Evolutionary conservation across 2,797 vertebrate genomes (phyloP).

Genomic region (Alcedo quadribrachys): DNA sequence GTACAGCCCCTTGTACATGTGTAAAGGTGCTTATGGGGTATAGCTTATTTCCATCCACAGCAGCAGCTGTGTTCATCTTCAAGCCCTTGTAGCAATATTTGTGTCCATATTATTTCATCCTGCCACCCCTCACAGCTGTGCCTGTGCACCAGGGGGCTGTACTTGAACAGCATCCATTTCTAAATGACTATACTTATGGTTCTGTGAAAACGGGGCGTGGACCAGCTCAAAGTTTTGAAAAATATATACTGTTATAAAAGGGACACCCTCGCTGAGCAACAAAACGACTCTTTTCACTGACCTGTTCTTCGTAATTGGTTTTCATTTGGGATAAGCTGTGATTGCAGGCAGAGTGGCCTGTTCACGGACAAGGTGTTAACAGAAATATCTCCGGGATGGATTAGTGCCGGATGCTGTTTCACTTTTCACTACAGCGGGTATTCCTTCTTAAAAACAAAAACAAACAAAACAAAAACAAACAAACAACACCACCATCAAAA

Average conservation of each 20-base stretch:
- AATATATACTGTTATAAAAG: conserved; percentile 5
- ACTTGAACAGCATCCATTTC: conserved; percentile 60
- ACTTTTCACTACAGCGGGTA: not conserved
- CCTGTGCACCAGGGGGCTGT: conserved; percentile 63
- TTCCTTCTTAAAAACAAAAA: not conserved
- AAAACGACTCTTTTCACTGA: not conserved
- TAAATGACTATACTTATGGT: conserved; percentile 11
- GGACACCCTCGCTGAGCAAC: not conserved
- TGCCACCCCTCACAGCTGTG: conserved; percentile 59
- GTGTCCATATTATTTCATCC: conserved; percentile 52
- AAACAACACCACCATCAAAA: too few species aligned
- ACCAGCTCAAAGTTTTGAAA: conserved; percentile 46
- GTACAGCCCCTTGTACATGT: not conserved
- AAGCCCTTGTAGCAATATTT: conserved; percentile 55
- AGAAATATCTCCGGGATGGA: conserved; percentile 27
- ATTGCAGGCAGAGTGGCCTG: not conserved
- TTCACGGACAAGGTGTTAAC: not conserved
- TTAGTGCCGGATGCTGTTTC: not conserved
- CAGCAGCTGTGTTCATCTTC: conserved; percentile 49
- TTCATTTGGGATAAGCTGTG: not conserved
- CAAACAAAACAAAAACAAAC: too few species aligned
- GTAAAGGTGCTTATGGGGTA: conserved; percentile 49
- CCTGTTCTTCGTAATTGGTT: not conserved
- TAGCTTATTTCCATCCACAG: conserved; percentile 37
- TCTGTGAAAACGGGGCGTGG: not conserved